Percentiles rank a stretch among this genome's conserved stretches.
phyloP scores from a whole-genome alignment of 1,140 invertebrate genomes.

The Nilaparvata lugens region DNA sequence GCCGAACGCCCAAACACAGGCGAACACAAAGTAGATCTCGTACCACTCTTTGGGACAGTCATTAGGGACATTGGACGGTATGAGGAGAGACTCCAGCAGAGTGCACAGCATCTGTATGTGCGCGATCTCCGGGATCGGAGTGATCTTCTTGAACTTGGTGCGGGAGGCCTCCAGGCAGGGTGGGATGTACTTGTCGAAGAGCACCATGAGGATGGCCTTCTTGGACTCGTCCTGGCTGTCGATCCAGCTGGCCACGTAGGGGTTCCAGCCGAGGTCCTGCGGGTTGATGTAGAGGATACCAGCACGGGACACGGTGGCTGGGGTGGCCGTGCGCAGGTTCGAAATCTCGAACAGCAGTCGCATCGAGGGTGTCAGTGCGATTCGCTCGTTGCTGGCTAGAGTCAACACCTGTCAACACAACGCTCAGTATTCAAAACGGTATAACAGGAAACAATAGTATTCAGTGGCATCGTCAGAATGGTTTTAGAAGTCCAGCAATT shows the following conservation, averaged over 20 bases:
- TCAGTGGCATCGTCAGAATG: too few species aligned
- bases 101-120: constrained; percentile 87
- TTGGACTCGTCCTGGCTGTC: constrained; percentile 64
- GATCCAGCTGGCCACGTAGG: constrained; percentile 88
- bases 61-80: constrained; percentile 63
- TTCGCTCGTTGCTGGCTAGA: constrained; percentile 87
- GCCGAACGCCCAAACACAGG: constrained; percentile 88
- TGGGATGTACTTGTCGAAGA: constrained; percentile 95
- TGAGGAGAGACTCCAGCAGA: constrained; percentile 78
- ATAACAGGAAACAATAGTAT: too few species aligned
- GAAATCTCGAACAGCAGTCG: constrained; percentile 89
- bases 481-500: too few species aligned
- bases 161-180: constrained; percentile 67
- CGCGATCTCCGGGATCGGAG: constrained; percentile 81
- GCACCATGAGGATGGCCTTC: constrained; percentile 68
- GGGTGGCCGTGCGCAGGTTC: constrained; percentile 86
- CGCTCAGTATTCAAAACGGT: too few species aligned
- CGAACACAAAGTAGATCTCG: constrained; percentile 90
- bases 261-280: constrained; percentile 93
- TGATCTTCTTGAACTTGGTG: constrained; percentile 80
- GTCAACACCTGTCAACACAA: constrained; percentile 64
- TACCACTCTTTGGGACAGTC: constrained; percentile 90
- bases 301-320: constrained; percentile 89
- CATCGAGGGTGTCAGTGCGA: constrained; percentile 85
- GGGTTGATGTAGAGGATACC: constrained; percentile 87